Conservation (phyloP, 2,797 vertebrate genomes). For the Dermochelys coriacea region DNA sequence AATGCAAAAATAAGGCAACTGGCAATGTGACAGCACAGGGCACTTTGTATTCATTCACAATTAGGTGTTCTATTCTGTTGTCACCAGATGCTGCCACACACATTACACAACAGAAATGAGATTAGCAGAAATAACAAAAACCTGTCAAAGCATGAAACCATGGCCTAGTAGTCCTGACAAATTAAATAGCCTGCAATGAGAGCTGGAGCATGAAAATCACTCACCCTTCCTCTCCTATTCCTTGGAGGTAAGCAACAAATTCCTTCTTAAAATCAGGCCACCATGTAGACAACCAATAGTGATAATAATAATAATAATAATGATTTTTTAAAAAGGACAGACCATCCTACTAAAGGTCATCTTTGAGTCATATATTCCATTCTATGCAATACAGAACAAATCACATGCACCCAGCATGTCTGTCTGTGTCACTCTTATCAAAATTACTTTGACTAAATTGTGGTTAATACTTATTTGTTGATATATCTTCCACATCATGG, state of each 20-base stretch:
- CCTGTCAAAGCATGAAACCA: constrained; percentile 75
- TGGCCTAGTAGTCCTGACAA: constrained; percentile 75
- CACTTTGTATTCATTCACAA: constrained; percentile 75
- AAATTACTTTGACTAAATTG: background rate
- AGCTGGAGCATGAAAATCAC: constrained; percentile 75
- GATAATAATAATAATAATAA: background rate
- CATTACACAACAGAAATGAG: constrained; percentile 78
- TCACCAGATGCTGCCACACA: constrained; percentile 77
- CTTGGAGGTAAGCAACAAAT: constrained; percentile 58
- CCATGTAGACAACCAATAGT: constrained; percentile 48
- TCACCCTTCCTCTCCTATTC: constrained; percentile 72
- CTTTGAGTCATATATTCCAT: background rate
- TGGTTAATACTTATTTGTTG: background rate
- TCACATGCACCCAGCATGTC: background rate
- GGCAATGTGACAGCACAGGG: constrained; percentile 72
- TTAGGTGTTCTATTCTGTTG: constrained; percentile 79
- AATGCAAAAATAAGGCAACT: constrained; percentile 75
- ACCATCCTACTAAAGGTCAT: background rate
- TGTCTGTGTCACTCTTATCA: background rate
- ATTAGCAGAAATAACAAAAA: constrained; percentile 78
- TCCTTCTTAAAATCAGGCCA: constrained; percentile 56
- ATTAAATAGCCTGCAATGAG: constrained; percentile 73
- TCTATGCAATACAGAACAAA: background rate
- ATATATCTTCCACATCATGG: background rate
- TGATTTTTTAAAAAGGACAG: background rate